Evolutionary conservation across 2,113 vertebrate genomes (phyloP).

Genomic region (Forbesichthys papilliferus): DNA sequence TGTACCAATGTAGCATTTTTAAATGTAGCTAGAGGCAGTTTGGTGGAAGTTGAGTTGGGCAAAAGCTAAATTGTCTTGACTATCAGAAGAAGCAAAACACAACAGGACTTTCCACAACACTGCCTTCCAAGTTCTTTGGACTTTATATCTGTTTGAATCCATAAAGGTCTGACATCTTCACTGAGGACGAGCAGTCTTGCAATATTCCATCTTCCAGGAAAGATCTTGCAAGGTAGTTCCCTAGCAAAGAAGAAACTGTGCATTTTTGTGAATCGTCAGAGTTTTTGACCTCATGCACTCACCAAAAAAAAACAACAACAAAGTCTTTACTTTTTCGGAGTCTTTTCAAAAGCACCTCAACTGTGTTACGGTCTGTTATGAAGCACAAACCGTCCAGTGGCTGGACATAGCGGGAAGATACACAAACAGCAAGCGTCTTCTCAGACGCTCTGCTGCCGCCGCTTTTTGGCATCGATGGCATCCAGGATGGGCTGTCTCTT

Average conservation of each 20-base stretch:
- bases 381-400: no score
- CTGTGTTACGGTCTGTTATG: not conserved
- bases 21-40: not conserved
- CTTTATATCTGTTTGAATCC: not conserved
- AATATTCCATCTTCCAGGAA: not conserved
- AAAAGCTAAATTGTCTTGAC: not conserved
- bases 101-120: not conserved
- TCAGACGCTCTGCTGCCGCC: constrained; percentile 90
- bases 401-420: not conserved
- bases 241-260: not conserved
- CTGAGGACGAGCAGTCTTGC: not conserved
- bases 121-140: constrained; percentile 1
- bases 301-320: not conserved
- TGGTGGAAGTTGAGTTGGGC: not conserved
- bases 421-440: not conserved
- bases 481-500: constrained; percentile 94
- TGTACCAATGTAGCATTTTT: constrained; percentile 30
- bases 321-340: not conserved
- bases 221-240: not conserved
- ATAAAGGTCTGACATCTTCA: not conserved
- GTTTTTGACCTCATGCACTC: not conserved
- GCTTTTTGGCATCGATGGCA: constrained; percentile 92
- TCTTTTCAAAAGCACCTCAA: not conserved
- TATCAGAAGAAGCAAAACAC: not conserved
- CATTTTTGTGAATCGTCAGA: not conserved